Evolutionary conservation across 2,888 invertebrate genomes (phyloP), one percentile per base, ranked within the genome.

Genomic region (Sericinus montela): DNA sequence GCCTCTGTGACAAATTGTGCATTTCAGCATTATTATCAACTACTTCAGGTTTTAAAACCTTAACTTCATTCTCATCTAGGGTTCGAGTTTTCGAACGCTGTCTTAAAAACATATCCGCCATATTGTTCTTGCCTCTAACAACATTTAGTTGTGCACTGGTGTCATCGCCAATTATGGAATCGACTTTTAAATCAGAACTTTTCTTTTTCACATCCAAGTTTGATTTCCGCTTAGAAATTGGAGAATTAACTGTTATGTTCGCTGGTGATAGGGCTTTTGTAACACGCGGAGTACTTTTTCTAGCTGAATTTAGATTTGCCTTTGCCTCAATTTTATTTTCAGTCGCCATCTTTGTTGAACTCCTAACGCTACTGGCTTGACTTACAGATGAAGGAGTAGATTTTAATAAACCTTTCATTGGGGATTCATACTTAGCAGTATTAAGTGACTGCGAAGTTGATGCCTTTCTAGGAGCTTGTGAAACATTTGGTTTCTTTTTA

Each of bases 81-180:
- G 89, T 89, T 41, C 87, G 74, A 0, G 91, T 80, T 59, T 83
- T 80, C 1, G 78, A 70, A 1, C 87, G 60, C 38, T 76, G 70
- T 42, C 86, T 69, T 40, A 64, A 66, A 36, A 53, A 55, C 41
- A 46, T 41, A 1, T 40, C 47, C 8, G 50, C 46, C 25, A 55
- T 56, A 49, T 50, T 48, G 11, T 23, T 23, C 53, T 35, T 37
- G 23, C 32, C 30, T 11, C 40, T 43, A 30, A 3, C 16, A 28
- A 59, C 63, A 45, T 58, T 64, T 23, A 5, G 51, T 45, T 45
- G 42, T 51, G 39, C 36, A 35, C 42, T 52, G 38, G 34, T 51
- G 28, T 14, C 19, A 30, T 43, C 47, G 38, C 37, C 43, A 23
- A 54, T 59, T 49, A 55, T 52, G 13, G 53, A 28, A 39, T 29